phyloP scores from a whole-genome alignment of 2,113 vertebrate genomes.

The Canis aureus region DNA sequence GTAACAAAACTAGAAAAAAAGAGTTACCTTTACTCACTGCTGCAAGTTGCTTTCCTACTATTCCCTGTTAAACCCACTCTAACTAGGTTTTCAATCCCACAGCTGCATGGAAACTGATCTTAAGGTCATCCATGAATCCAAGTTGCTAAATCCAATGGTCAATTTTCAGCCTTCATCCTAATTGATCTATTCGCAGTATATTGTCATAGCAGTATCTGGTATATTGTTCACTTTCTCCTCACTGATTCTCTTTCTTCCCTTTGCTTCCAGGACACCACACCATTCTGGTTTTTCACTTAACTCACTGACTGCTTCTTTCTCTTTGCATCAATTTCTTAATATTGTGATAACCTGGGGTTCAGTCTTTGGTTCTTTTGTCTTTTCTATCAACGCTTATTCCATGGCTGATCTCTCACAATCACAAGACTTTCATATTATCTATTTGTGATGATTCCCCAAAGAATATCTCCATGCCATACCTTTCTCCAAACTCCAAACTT shows the following conservation, averaged over 20 bases:
- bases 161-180: not conserved
- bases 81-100: not conserved
- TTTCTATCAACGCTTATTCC: not conserved
- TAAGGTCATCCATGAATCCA: not conserved
- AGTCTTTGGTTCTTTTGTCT: not conserved
- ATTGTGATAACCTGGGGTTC: not conserved
- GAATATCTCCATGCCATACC: not conserved
- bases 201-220: not conserved
- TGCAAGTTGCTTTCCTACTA: not conserved
- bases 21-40: not conserved
- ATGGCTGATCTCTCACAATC: not conserved
- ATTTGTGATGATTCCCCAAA: not conserved
- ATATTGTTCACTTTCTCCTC: not conserved
- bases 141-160: not conserved
- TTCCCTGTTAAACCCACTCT: not conserved
- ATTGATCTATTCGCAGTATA: not conserved
- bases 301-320: not conserved
- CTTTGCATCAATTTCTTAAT: not conserved
- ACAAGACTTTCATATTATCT: not conserved
- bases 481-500: not conserved
- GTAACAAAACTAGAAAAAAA: not conserved
- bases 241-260: not conserved
- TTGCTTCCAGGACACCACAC: not conserved
- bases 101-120: not conserved
- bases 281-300: not conserved